Evolutionary conservation across 2,797 vertebrate genomes (phyloP), one percentile per base, ranked within the genome.

Genomic region (Petrocephalus schoutedeni): DNA sequence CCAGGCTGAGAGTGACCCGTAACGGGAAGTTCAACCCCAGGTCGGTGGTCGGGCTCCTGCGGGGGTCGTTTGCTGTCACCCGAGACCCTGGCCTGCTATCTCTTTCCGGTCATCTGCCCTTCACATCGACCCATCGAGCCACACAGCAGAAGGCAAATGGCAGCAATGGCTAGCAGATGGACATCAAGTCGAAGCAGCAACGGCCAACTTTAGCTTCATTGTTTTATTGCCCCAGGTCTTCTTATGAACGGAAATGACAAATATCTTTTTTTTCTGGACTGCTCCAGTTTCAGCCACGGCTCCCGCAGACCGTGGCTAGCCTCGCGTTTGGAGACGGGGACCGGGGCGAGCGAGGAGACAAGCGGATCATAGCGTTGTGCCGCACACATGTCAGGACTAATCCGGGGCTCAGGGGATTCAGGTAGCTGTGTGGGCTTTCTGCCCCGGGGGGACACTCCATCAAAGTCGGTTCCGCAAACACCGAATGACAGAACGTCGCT

Each of bases 401-500:
- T 77, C 86, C 16, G 7, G 6, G 14, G 51, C 67, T 87, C 51
- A n/a, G 67, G 64, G 67, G 64, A 67, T 36, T 87, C 58, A 12
- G 58, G 86, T 87, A 57, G 49, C 19, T 54, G 67, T 87, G 86
- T 77, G 86, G 64, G 64, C 86, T 57, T 36, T 57, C 87, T 87
- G 86, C 86, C 83, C 84, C 83, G 82, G 84, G 88, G 85, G 92
- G 94, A 94, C 93, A 91, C 91, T 85, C 89, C 90, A 90, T 95
- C 93, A 90, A 91, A 91, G 90, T 89, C 90, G 87, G 83, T 87
- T 77, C 89, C 92, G 92, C 92, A 93, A 95, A 94, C 92, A 92
- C 91, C 86, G 91, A 91, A 92, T 94, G 95, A 95, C 94, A 94
- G 91, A 90, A 91, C 92, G 92, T 93, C 89, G 94, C 95, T 94